Base-by-base conservation (phyloP, 1,140 invertebrate genomes). In the Bactericera cockerelli region DNA sequence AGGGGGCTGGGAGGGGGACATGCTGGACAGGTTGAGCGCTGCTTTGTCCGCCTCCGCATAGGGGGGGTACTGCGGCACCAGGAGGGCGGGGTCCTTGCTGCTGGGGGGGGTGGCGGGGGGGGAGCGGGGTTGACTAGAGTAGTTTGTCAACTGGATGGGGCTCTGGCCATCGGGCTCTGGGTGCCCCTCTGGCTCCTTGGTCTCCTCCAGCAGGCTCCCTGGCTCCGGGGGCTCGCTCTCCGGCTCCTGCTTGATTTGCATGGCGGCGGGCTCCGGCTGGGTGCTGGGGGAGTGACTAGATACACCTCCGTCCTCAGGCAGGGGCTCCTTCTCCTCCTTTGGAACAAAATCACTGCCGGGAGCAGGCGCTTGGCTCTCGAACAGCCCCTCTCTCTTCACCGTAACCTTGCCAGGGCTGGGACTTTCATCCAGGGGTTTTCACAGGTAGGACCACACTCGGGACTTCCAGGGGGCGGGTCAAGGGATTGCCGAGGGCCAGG, bases 321-420 rank as follows among this genome's bases (percentile, higher is more conserved):
- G n/a, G 16, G 61, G 54, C 14, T 26, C 26, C 22, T 14, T n/a
- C 28, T 65, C 64, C 26, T 65, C 64, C 59, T 65, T 65, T 21
- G 64, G 61, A 13, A 65, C 61, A 33, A 64, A 54, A 59, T 59
- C 58, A 42, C 62, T 60, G 10, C 60, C 31, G 11, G 62, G 6
- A n/a, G 61, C 59, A 60, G 59, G 62, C 33, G 62, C 63, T 54
- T 53, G 31, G 26, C 54, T 62, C 56, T 66, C 63, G 58, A 66
- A 64, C 25, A 66, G 42, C 4, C 63, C 63, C 39, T 66, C 63
- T 38, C 62, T 59, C 38, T 66, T 66, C 14, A 66, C 61, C 10
- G 42, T 63, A 26, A 66, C 31, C 53, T 62, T 62, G n/a, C 61
- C 63, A 22, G 63, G 60, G 38, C 58, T 59, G 1, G 64, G 64